Base-by-base conservation (phyloP, 1,140 invertebrate species). In the Trichoplusia ni region DNA sequence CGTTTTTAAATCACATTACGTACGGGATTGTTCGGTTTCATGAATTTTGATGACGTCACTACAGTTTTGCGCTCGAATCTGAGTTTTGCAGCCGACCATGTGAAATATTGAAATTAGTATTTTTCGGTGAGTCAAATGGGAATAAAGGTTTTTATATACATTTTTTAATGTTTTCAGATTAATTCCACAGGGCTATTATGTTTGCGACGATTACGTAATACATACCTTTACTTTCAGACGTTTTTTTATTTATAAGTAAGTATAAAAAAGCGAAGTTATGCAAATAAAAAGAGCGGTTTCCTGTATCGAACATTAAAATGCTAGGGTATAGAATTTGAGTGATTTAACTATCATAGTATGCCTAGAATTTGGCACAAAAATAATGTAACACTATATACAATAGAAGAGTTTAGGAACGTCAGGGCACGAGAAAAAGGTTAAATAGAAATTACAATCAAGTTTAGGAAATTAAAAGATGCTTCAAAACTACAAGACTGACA, bases 1-100 rank as follows among this genome's bases (percentile, higher is more conserved):
- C 51, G 21, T 54, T 54, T 54, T 54, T 38, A 54, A 54, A 54
- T 37, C 51, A 54, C 33, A 38, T 54, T 54, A 38, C 51, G 51
- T 23, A 38, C 33, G 21, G 35, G 21, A 38, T 54, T 38, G 51
- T 54, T 25, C 33, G 33, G 33, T 25, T 54, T 38, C 33, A 54
- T 54, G 51, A 54, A 54, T 54, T 37, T 54, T 37, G 35, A 54
- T 54, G 33, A 54, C 33, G 33, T 14, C 19, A 38, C 35, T 27
- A 25, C 51, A 13, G 18, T 38, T 38, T 54, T 18, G 11, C 33
- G 18, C 13, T n/a, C 11, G 14, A 53, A 37, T 54, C 33, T 25
- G 16, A 7, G 21, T 16, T 35, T 16, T 23, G 19, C 33, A 23
- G 19, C 16, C 18, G 47, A 16, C 1, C 4, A 4, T 51, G 18